Evolutionary conservation across 2,888 invertebrate species (phyloP).

Genomic region (Hypercompe scribonia): DNA sequence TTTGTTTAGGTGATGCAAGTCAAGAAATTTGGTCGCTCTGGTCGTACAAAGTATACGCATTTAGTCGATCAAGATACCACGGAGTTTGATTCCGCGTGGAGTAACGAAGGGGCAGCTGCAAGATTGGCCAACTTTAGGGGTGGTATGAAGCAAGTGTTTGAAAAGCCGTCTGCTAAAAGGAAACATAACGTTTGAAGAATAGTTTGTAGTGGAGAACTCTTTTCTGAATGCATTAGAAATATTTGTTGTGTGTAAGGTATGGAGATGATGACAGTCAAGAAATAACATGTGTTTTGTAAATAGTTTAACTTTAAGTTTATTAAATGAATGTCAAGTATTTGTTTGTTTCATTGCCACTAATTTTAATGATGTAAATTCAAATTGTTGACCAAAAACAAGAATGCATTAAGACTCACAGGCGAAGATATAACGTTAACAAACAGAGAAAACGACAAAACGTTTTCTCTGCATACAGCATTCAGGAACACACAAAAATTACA

Average conservation of each 20-base stretch:
- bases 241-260: neutral
- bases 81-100: conserved; percentile 99
- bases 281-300: conserved; percentile 11
- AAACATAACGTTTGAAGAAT: conserved; percentile 60
- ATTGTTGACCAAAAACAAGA: no score
- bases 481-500: no score
- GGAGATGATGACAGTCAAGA: neutral
- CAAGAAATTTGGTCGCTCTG: conserved; percentile 99
- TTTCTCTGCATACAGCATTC: no score
- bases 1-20: conserved; percentile 97
- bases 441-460: no score
- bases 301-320: conserved; percentile 11
- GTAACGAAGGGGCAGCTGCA: conserved; percentile 90
- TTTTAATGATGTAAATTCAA: no score
- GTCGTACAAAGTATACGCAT: conserved; percentile 99
- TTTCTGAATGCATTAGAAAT: neutral
- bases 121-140: conserved; percentile 91
- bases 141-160: conserved; percentile 97
- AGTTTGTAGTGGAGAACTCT: neutral
- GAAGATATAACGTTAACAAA: no score
- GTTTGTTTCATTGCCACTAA: no score
- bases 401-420: no score
- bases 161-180: conserved; percentile 90
- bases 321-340: conserved; percentile 1
- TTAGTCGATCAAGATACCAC: conserved; percentile 99